Percentiles rank a stretch among this genome's conserved stretches.
Conservation (phyloP, 2,113 vertebrate genomes). For the Amazona vittata region DNA sequence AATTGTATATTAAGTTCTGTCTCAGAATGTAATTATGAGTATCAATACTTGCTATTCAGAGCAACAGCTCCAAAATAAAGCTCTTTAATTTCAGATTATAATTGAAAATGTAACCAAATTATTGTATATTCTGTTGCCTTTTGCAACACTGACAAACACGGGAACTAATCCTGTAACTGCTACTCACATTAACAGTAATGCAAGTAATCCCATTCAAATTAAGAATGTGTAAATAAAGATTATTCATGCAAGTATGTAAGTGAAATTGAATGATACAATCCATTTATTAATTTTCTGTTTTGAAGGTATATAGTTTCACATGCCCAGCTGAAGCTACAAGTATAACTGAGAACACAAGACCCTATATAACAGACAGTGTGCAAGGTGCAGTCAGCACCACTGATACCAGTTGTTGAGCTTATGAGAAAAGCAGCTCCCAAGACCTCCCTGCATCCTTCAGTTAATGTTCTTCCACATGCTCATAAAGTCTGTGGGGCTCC, state of each 20-base stretch:
- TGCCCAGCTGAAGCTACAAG: background rate
- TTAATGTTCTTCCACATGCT: background rate
- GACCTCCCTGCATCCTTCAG: background rate
- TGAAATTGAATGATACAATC: constrained; percentile 29
- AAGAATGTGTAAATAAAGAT: constrained; percentile 26
- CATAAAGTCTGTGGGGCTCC: background rate
- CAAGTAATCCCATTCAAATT: constrained; percentile 47
- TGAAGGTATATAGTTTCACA: background rate
- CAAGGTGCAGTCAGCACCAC: background rate
- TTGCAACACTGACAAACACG: constrained; percentile 14
- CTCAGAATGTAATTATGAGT: constrained; percentile 56
- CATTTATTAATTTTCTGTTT: constrained; percentile 22
- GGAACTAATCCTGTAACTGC: constrained; percentile 42
- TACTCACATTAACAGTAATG: constrained; percentile 12
- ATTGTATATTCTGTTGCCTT: constrained; percentile 25
- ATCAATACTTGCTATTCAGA: constrained; percentile 58
- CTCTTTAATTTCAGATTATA: constrained; percentile 62
- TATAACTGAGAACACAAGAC: background rate
- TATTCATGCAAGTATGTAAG: background rate
- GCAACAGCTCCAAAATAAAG: constrained; percentile 44
- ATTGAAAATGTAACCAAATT: constrained; percentile 54
- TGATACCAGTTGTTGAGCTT: background rate
- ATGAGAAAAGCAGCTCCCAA: background rate
- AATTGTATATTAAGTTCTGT: constrained; percentile 29
- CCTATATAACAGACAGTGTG: background rate